A percentile compares a stretch with the other conserved stretches of the same genome.
phyloP scores from a whole-genome alignment of 2,797 vertebrate species.

The Arnoldichthys spilopterus region DNA sequence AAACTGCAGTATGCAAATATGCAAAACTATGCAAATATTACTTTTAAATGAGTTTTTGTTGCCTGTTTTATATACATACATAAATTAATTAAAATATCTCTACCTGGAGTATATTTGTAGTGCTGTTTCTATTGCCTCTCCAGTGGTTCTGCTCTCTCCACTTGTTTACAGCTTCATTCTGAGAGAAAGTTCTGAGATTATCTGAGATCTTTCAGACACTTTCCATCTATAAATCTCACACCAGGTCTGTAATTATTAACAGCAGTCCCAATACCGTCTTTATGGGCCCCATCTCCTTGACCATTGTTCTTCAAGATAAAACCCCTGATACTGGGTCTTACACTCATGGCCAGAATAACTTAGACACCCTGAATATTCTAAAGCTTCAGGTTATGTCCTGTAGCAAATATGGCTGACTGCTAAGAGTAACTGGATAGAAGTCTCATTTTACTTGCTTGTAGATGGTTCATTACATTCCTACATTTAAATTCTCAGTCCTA shows the following conservation, averaged over 20 bases:
- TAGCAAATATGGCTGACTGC: neutral
- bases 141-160: conserved; percentile 14
- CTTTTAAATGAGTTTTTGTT: neutral
- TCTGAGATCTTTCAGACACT: conserved; percentile 50
- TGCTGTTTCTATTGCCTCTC: neutral
- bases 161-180: conserved; percentile 24
- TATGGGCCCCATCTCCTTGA: conserved; percentile 87
- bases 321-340: conserved; percentile 35
- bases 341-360: neutral
- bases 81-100: neutral
- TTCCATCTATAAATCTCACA: conserved; percentile 67
- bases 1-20: too few relatives aligned
- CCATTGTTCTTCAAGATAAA: conserved; percentile 84
- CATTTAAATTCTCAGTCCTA: neutral
- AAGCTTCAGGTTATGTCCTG: neutral
- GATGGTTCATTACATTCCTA: too few relatives aligned
- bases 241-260: conserved; percentile 93
- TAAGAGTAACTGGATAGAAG: too few relatives aligned
- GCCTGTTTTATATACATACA: neutral
- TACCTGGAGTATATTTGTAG: conserved; percentile 21
- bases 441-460: too few relatives aligned
- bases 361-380: neutral
- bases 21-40: neutral
- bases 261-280: conserved; percentile 80
- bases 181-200: conserved; percentile 40